Evolutionary conservation across 2,888 invertebrate species (phyloP), one percentile per base, ranked within the genome.

Genomic region (Neoitamus cyanurus): DNA sequence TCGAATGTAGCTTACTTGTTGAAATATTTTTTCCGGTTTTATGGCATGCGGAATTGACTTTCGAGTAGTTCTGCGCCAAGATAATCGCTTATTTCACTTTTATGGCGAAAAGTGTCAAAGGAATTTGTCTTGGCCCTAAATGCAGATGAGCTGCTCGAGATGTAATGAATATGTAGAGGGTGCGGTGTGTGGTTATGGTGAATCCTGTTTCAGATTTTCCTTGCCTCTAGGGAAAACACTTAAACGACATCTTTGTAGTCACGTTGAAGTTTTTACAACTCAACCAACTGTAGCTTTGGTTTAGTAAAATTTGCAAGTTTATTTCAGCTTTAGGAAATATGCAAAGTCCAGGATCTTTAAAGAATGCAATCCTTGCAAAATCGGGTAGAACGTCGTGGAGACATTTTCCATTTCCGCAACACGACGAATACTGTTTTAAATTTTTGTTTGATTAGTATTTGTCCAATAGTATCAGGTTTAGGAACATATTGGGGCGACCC

Each of bases 1-100:
- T 42, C 42, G 77, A 77, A 77, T 77, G 77, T 77, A 11, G 77
- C 42, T 77, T 77, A 77, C 42, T 77, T 77, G 77, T 77, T 46
- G 77, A 77, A 77, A 77, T 46, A 77, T 77, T 77, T 42, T 77
- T 42, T 70, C 42, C 42, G 77, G 73, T 42, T 77, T n/a, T 77
- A 77, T 42, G 77, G 28, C n/a, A 77, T 77, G 28, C 42, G 42
- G 28, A 46, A 77, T 77, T 77, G 77, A 77, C 77, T 77, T 77
- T 77, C 77, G 42, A 77, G 77, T 77, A 42, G 77, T 77, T 77
- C 42, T 77, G 20, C 42, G 37, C 25, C 46, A 28, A 30, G 28
- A 77, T 77, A 37, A 42, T 77, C 46, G 77, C 28, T 42, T 77
- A 77, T 77, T 77, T 77, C n/a, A 20, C 25, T 46, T 30, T 77